These are phyloP conservation scores for Arvicanthis niloticus DNA, from an alignment of 2,113 vertebrate species.

Conservation along the genomic window DNA sequence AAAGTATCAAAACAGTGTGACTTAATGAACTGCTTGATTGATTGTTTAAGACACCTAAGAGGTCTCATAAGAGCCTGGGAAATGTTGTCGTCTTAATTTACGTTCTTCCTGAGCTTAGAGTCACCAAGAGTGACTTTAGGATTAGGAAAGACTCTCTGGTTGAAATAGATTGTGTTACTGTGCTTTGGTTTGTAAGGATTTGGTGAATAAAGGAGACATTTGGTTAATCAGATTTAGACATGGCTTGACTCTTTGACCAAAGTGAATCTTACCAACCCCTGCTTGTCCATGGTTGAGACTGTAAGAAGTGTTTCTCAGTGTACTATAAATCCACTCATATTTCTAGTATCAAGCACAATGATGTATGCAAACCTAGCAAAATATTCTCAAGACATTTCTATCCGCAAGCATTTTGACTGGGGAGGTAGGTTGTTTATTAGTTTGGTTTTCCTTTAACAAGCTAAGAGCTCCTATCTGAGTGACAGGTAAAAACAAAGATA, in stretches of 20 bases:
- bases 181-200: not conserved
- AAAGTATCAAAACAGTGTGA: not conserved
- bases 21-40: not conserved
- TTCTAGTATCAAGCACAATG: not conserved
- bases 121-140: not conserved
- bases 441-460: not conserved
- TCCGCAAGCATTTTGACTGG: not conserved
- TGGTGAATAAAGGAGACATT: not conserved
- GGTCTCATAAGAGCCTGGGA: not conserved
- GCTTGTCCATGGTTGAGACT: not conserved
- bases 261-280: not conserved
- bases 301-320: not conserved
- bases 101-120: conserved; percentile 20
- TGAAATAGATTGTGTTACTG: not conserved
- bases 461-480: not conserved
- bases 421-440: too few relatives aligned
- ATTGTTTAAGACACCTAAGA: not conserved
- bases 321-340: not conserved
- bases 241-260: not conserved
- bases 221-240: not conserved
- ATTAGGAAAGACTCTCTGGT: not conserved
- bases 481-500: not conserved
- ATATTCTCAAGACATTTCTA: not conserved
- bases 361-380: not conserved
- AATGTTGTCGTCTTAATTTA: not conserved